Percentiles rank a stretch among this genome's conserved stretches.
These are phyloP conservation scores for Oreochromis grahami DNA, from an alignment of 2,797 vertebrate species.

Conservation along the genomic window DNA sequence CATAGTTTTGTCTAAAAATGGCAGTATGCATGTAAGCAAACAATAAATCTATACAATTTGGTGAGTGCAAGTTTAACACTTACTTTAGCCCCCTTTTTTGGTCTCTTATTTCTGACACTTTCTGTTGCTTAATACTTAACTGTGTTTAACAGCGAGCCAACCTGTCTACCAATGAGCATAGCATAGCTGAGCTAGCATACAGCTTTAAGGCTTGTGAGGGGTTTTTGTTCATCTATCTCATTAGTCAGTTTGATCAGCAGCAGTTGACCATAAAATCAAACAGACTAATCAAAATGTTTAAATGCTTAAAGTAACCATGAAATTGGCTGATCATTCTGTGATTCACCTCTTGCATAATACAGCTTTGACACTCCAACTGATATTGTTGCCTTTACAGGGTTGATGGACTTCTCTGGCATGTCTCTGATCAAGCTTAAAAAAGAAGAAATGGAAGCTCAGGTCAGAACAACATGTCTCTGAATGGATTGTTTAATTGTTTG, in stretches of 20 bases:
- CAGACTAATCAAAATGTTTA: neutral
- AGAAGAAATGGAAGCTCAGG: constrained; percentile 97
- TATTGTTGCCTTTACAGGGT: constrained; percentile 70
- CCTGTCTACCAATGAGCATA: neutral
- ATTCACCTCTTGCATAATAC: neutral
- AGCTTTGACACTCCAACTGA: neutral
- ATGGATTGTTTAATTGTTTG: neutral
- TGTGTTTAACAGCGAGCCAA: neutral
- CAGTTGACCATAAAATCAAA: neutral
- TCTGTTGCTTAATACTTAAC: neutral
- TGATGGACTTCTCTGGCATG: constrained; percentile 92
- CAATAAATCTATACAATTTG: neutral
- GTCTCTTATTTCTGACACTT: neutral
- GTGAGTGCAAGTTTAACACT: neutral
- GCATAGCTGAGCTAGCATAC: neutral
- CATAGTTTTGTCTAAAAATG: neutral
- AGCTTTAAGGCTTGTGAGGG: neutral
- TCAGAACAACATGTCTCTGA: constrained; percentile 36
- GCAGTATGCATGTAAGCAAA: neutral
- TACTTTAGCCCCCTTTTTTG: neutral
- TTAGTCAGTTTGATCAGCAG: neutral
- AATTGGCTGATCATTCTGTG: neutral
- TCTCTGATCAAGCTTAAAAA: constrained; percentile 95
- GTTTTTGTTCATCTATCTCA: neutral
- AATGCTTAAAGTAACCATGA: neutral